A percentile compares a stretch with the other conserved stretches of the same genome.
These are phyloP conservation scores for Charadrius vociferus DNA, from an alignment of 2,113 vertebrate genomes.

Conservation along the genomic window DNA sequence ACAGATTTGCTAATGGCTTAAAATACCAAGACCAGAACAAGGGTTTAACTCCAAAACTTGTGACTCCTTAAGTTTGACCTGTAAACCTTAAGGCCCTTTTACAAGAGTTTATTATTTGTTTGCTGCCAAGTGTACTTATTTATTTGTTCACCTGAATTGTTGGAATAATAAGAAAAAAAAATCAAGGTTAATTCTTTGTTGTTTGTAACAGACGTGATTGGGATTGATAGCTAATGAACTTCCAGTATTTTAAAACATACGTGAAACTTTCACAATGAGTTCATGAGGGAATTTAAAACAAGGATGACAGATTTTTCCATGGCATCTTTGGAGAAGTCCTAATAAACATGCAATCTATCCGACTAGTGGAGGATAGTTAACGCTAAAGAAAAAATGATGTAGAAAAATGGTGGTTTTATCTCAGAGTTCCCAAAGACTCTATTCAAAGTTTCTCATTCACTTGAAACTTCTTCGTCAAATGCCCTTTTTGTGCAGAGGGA, in stretches of 20 bases:
- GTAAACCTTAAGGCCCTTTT: neutral
- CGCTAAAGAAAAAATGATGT: neutral
- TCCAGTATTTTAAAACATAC: neutral
- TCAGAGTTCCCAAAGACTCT: neutral
- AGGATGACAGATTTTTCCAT: neutral
- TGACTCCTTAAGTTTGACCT: neutral
- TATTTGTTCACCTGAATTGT: neutral
- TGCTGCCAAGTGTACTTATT: neutral
- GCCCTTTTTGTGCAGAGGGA: neutral
- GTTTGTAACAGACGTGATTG: neutral
- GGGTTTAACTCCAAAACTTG: neutral
- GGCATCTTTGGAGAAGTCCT: neutral
- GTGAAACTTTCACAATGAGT: neutral
- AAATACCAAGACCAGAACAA: neutral
- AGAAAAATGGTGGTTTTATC: neutral
- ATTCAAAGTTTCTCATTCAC: neutral
- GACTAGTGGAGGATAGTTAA: neutral
- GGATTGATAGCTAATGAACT: neutral
- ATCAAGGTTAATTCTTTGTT: neutral
- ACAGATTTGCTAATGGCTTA: neutral
- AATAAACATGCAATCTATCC: rapidly evolving
- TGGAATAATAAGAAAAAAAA: neutral
- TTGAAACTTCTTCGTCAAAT: neutral
- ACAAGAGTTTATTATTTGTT: neutral
- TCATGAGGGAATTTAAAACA: neutral